Conservation (phyloP, 1,140 invertebrate species). For the Yoshiicerus persimilis region DNA sequence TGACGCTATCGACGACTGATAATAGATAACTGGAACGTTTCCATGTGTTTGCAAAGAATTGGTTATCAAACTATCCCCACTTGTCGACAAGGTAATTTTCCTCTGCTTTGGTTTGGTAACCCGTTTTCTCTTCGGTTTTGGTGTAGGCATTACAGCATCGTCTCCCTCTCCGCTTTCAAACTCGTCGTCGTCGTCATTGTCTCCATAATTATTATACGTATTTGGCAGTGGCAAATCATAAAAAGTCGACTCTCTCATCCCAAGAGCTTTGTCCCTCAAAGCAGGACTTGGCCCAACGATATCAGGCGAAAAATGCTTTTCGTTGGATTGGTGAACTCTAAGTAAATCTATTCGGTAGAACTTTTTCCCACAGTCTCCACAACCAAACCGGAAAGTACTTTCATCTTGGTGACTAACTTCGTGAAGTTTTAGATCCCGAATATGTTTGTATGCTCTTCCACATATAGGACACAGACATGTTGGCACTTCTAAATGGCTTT, state of each 20-base stretch:
- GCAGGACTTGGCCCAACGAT: conserved; percentile 10
- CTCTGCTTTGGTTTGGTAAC: not conserved
- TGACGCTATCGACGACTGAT: not conserved
- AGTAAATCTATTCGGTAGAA: conserved; percentile 34
- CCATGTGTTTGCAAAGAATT: not conserved
- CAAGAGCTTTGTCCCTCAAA: not conserved
- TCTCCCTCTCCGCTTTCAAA: not conserved
- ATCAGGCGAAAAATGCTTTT: conserved; percentile 31
- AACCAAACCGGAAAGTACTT: conserved; percentile 28
- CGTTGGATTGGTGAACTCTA: conserved; percentile 30
- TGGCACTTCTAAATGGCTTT: conserved; percentile 25
- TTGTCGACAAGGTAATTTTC: not conserved
- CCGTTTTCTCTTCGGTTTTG: not conserved
- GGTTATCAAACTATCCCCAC: not conserved
- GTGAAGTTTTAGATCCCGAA: conserved; percentile 30
- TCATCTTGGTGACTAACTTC: conserved; percentile 39
- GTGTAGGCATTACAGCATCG: not conserved
- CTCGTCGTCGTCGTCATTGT: conserved; percentile 17
- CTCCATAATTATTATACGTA: not conserved
- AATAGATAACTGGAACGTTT: not conserved
- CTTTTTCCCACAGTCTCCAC: conserved; percentile 28
- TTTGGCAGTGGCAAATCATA: not conserved
- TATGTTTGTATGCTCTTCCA: conserved; percentile 30
- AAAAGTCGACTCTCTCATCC: not conserved
- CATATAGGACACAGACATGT: conserved; percentile 29